Base-by-base conservation (phyloP, 2,888 invertebrate species). In the Saturnia japonica region DNA sequence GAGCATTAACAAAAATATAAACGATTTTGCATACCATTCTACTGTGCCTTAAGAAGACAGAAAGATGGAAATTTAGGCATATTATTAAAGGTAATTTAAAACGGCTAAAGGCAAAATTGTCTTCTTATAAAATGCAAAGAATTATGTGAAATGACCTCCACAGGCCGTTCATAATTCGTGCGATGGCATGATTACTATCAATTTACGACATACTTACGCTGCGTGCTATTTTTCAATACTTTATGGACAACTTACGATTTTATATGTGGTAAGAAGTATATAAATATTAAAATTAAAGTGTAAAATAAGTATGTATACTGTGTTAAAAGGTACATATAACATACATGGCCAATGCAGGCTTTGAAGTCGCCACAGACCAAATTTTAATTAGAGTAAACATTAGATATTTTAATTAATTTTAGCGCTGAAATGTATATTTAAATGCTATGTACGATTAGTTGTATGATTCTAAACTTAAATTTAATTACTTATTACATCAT, bases 41-140 rank as follows among this genome's bases (percentile, higher is more conserved):
- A 40, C 64, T 64, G n/a, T 16, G 40, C 40, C 64, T 64, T 64
- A 64, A 64, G 8, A 8, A 25, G 40, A 25, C 70, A 25, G 42
- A 67, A 43, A 28, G 76, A 74, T 51, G 72, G 72, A 73, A 60
- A 40, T 28, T 70, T 54, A 40, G 70, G 51, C 42, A 42, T 42
- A 78, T 78, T 84, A 86, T 88, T 86, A 88, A 78, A 75, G 80
- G 72, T 76, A 82, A 87, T 88, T 88, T 87, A 87, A 83, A 70
- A 67, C 22, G 70, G 67, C 67, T 70, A 70, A 76, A 80, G 78
- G 76, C 75, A 74, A 75, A 76, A 76, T 73, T 72, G 71, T 72
- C 79, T 80, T 77, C 80, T 81, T 83, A 83, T 84, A 86, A 85
- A 84, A 83, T 82, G 75, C 76, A 74, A 81, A 84, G 84, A 87